Evolutionary conservation across 2,888 invertebrate genomes (phyloP).

Genomic region (Caenorhabditis virilis): DNA sequence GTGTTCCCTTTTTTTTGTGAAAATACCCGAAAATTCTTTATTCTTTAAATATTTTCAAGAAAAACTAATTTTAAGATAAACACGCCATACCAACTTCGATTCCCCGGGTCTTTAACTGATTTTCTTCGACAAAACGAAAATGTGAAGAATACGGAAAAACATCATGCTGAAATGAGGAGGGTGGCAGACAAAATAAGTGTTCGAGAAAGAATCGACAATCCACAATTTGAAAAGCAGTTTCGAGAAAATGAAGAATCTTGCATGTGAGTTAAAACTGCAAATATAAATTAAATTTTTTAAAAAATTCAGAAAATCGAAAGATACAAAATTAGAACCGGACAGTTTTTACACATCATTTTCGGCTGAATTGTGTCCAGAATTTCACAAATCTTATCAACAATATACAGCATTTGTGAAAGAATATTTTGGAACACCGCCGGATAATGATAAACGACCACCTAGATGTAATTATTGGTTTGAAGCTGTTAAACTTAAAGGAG

Average conservation of each 20-base stretch:
- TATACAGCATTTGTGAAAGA: conserved; percentile 36
- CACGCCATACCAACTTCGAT: conserved; percentile 28
- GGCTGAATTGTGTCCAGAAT: conserved; percentile 43
- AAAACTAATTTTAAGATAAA: conserved; percentile 34
- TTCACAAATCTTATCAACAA: conserved; percentile 28
- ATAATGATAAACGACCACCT: conserved; percentile 26
- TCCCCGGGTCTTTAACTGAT: conserved; percentile 39
- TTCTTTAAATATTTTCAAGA: no score
- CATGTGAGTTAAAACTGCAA: conserved; percentile 23
- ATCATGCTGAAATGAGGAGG: conserved; percentile 14
- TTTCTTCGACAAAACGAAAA: conserved; percentile 40
- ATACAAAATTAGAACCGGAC: conserved; percentile 26
- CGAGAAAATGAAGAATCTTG: conserved; percentile 40
- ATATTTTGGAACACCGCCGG: conserved; percentile 32
- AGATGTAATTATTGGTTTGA: conserved; percentile 36
- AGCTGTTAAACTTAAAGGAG: conserved; percentile 30
- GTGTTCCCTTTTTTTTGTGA: no score
- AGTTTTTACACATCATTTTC: conserved; percentile 37
- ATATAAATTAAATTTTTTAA: conserved; percentile 1
- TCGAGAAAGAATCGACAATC: conserved; percentile 42
- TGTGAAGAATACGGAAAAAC: conserved; percentile 21
- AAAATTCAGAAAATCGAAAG: conserved; percentile 21
- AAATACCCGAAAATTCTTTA: no score
- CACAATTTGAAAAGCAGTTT: conserved; percentile 48
- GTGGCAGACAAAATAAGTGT: conserved; percentile 7